phyloP scores from a whole-genome alignment of 2,113 vertebrate genomes.

The Melierax canorus region DNA sequence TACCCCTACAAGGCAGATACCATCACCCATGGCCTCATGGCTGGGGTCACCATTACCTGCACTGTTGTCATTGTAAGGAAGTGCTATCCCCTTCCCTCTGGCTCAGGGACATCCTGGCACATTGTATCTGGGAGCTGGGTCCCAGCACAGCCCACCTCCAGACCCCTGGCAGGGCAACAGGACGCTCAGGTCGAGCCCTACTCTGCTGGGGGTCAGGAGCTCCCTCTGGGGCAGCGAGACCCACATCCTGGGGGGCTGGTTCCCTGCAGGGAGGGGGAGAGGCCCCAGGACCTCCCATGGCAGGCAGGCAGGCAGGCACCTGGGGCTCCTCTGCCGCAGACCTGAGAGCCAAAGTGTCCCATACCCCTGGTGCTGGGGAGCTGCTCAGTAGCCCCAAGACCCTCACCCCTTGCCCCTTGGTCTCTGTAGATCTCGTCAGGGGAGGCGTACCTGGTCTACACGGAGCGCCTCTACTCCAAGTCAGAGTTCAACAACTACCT shows the following conservation, averaged over 20 bases:
- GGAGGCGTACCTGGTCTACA: slow-evolving; percentile 91
- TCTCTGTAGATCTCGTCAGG: slow-evolving; percentile 79
- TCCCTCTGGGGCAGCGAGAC: neutral
- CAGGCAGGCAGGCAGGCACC: rapidly evolving
- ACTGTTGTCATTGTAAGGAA: slow-evolving; percentile 85
- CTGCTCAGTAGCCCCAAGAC: neutral
- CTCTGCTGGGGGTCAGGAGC: neutral
- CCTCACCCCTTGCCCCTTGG: neutral
- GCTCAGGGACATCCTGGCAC: neutral
- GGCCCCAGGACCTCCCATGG: neutral
- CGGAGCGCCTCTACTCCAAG: slow-evolving; percentile 84
- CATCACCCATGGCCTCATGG: slow-evolving; percentile 90
- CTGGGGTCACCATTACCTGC: slow-evolving; percentile 85
- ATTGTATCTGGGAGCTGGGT: neutral
- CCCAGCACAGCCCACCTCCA: neutral
- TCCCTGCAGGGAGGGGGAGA: neutral
- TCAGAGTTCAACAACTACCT: slow-evolving; percentile 90
- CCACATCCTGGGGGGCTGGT: rapidly evolving
- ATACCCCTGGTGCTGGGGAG: neutral
- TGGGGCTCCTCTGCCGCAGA: neutral
- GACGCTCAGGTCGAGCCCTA: neutral
- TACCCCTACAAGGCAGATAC: slow-evolving; percentile 90
- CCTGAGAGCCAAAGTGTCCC: neutral
- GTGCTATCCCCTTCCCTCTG: neutral
- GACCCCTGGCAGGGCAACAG: neutral